Evolutionary conservation across 2,888 invertebrate species (phyloP), one percentile per base, ranked within the genome.

Genomic region (Polyploca ridens): DNA sequence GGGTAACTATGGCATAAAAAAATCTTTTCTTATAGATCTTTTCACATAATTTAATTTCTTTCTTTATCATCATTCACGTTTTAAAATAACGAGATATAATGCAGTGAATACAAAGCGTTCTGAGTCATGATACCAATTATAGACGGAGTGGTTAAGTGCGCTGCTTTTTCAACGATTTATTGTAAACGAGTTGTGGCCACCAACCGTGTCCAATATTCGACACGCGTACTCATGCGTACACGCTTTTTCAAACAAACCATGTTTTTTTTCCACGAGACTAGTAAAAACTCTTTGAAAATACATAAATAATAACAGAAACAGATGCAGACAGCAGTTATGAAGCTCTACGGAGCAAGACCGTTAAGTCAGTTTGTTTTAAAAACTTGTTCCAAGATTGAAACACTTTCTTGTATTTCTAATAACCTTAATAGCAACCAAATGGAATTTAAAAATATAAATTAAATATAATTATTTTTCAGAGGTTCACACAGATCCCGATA

Each of bases 181-280:
- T 63, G 64, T 70, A 69, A 69, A 69, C 66, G 67, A 72, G 75
- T 76, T 79, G 73, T 72, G 76, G 68, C 65, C 75, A 70, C 63
- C 62, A 66, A 71, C 74, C 83, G 81, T 80, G 69, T 74, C 81
- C 67, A 76, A 75, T 70, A 77, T 78, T 83, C 69, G 79, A 76
- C 72, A 70, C 71, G 76, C 79, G 74, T 77, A 72, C 72, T 80
- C 76, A 75, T 74, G 80, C 80, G 76, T 74, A 70, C 69, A 65
- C 44, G 71, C 73, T 77, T 78, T 69, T 60, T 71, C 75, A 78
- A 14, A 19, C 19, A 10, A 19, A 54, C 19, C 8, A 19, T 54
- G 16, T 54, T 54, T 54, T 54, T 54, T 19, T 49, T 6, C 7
- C 19, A 4, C 16, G 19, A 54, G 19, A 54, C 54, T 10, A 19